These are phyloP conservation scores for Atherix ibis DNA, from an alignment of 2,888 invertebrate genomes.

Conservation along the genomic window DNA sequence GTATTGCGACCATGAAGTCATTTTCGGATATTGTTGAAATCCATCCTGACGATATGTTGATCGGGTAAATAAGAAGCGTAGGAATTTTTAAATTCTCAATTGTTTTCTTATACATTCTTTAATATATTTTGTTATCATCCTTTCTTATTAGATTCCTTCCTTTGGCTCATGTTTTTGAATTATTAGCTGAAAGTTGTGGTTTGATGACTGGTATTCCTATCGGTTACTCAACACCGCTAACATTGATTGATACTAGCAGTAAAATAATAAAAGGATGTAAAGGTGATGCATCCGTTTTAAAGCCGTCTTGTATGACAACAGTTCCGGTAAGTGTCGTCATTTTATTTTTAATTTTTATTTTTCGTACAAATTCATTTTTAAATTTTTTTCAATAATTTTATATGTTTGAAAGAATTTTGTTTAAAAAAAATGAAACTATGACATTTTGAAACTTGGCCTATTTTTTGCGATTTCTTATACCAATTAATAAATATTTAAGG, in stretches of 20 bases:
- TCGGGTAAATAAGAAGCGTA: slow-evolving; percentile 47
- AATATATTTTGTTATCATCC: not conserved
- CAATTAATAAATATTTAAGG: too few relatives aligned
- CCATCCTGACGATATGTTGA: slow-evolving; percentile 60
- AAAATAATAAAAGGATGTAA: slow-evolving; percentile 90
- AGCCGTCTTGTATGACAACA: slow-evolving; percentile 88
- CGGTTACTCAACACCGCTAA: slow-evolving; percentile 91
- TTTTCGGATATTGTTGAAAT: slow-evolving; percentile 66
- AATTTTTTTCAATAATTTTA: not conserved
- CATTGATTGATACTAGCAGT: slow-evolving; percentile 81
- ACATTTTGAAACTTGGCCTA: too few relatives aligned
- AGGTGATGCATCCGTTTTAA: slow-evolving; percentile 83
- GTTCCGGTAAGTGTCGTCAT: slow-evolving; percentile 60
- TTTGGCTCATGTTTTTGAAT: slow-evolving; percentile 90
- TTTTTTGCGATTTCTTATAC: too few relatives aligned
- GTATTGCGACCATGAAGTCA: slow-evolving; percentile 62
- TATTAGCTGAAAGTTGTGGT: slow-evolving; percentile 79
- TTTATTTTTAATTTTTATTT: not conserved
- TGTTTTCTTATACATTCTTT: slow-evolving; percentile 2
- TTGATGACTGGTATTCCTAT: slow-evolving; percentile 76
- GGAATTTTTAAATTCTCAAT: not conserved
- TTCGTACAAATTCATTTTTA: not conserved
- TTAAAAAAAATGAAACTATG: too few relatives aligned
- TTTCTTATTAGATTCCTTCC: slow-evolving; percentile 59
- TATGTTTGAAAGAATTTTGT: slow-evolving; percentile 7